phyloP scores from a whole-genome alignment of 2,888 invertebrate genomes.

The Mongoloraphidia duomilia region DNA sequence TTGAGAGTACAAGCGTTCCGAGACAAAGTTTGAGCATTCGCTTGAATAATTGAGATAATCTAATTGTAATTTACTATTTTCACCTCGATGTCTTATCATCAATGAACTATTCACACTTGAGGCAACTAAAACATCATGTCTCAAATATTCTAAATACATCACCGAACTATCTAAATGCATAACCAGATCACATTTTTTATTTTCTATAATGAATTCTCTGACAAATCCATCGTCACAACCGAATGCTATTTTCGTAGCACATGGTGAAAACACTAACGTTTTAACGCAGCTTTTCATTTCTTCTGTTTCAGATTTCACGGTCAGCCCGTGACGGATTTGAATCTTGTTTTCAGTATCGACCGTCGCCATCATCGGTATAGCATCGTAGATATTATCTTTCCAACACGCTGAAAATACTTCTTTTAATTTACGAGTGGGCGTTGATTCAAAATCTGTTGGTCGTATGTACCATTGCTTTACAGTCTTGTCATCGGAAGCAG shows the following conservation, averaged over 20 bases:
- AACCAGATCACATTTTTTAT: slow-evolving; percentile 14
- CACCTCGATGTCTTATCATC: slow-evolving; percentile 6
- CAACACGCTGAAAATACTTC: slow-evolving; percentile 20
- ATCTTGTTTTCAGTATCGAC: slow-evolving; percentile 18
- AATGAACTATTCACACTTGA: slow-evolving; percentile 10
- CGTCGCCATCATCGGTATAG: slow-evolving; percentile 13
- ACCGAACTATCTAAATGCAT: slow-evolving; percentile 15
- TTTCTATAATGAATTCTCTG: slow-evolving; percentile 19
- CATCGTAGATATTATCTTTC: slow-evolving; percentile 11
- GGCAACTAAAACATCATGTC: slow-evolving; percentile 11
- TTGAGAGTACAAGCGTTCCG: neutral
- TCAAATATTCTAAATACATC: slow-evolving; percentile 9
- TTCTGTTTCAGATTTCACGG: slow-evolving; percentile 19
- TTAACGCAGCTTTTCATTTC: slow-evolving; percentile 16
- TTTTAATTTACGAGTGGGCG: slow-evolving; percentile 13
- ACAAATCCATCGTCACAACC: slow-evolving; percentile 22
- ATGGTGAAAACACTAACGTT: slow-evolving; percentile 21
- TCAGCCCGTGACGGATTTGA: slow-evolving; percentile 21
- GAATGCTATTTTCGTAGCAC: slow-evolving; percentile 22
- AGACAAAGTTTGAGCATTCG: neutral
- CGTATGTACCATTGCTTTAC: slow-evolving; percentile 23
- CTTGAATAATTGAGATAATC: neutral
- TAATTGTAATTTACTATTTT: neutral
- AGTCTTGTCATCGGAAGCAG: slow-evolving; percentile 22
- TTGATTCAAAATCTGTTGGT: slow-evolving; percentile 15